Evolutionary conservation across 2,113 vertebrate species (phyloP).

Genomic region (Peromyscus polionotus): DNA sequence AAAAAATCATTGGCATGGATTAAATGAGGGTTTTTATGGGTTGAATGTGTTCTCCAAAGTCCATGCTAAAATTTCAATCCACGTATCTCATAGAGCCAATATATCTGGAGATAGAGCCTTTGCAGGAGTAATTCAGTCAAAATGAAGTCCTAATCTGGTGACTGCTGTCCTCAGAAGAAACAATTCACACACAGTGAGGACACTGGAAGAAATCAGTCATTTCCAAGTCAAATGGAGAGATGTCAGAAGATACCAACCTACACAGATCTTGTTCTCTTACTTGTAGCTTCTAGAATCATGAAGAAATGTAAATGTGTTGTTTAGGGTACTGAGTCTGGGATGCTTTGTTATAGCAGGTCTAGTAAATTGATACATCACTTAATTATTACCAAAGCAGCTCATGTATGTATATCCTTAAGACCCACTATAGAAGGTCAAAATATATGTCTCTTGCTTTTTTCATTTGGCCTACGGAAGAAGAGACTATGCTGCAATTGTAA

Average conservation of each 20-base stretch:
- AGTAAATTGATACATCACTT: not conserved
- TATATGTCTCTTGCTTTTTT: not conserved
- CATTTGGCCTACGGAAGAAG: not conserved
- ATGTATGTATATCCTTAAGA: not conserved
- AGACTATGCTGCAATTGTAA: not conserved
- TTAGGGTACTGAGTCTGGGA: not conserved
- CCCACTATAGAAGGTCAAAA: not conserved
- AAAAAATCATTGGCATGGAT: not conserved
- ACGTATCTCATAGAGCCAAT: not conserved
- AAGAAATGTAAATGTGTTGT: not conserved
- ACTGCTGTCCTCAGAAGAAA: not conserved
- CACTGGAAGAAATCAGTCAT: accelerated
- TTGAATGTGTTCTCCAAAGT: not conserved
- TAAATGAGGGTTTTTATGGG: not conserved
- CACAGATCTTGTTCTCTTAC: not conserved
- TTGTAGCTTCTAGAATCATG: not conserved
- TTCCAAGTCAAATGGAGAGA: not conserved
- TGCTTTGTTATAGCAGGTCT: too few species aligned
- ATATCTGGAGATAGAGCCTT: not conserved
- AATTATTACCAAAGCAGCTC: not conserved
- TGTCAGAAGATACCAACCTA: not conserved
- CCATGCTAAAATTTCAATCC: not conserved
- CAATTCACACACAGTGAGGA: not conserved
- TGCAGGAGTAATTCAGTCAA: not conserved
- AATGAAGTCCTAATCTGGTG: not conserved